These are phyloP conservation scores for Pelmatolapia mariae DNA, from an alignment of 2,113 vertebrate species.

Conservation along the genomic window DNA sequence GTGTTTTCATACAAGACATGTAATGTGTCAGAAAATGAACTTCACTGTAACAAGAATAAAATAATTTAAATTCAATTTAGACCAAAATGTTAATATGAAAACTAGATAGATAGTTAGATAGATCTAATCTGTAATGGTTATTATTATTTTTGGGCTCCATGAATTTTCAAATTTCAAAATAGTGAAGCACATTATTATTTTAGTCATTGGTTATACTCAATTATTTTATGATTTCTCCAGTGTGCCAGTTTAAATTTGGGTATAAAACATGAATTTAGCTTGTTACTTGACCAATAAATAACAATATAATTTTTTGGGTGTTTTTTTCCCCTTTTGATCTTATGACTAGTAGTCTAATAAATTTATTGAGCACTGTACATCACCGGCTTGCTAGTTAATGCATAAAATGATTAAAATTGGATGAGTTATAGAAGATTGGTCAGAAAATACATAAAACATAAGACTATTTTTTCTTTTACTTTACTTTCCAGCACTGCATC, in stretches of 20 bases:
- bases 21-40: neutral
- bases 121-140: neutral
- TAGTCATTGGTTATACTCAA: neutral
- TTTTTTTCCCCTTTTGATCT: neutral
- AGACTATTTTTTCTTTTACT: neutral
- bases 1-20: neutral
- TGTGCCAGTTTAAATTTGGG: neutral
- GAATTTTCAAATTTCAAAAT: neutral
- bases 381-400: neutral
- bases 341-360: neutral
- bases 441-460: neutral
- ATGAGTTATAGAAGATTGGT: neutral
- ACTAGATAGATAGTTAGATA: neutral
- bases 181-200: neutral
- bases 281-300: neutral
- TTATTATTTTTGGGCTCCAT: neutral
- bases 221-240: neutral
- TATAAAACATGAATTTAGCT: neutral
- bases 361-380: neutral
- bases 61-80: neutral
- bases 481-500: neutral
- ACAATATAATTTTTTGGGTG: neutral
- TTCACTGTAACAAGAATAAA: neutral
- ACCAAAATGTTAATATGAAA: slow-evolving; percentile 2
- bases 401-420: neutral